phyloP scores from a whole-genome alignment of 2,797 vertebrate genomes.

The Oryzias dopingdopingensis region DNA sequence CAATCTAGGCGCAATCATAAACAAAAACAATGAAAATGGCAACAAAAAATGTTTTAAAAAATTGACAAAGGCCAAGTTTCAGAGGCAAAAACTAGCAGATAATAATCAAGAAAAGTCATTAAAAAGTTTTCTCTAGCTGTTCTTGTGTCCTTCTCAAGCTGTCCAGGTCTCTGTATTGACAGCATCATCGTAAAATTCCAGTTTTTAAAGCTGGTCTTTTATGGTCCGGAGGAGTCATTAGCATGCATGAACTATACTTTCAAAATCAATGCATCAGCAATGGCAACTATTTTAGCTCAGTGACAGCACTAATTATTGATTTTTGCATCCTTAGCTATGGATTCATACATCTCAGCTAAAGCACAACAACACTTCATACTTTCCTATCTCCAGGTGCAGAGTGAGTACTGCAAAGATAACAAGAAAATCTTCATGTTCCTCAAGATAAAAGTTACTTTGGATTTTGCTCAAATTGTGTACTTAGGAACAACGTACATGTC shows the following conservation, averaged over 20 bases:
- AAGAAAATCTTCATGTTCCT: background rate
- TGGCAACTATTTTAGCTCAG: slow-evolving; percentile 56
- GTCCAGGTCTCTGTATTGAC: slow-evolving; percentile 44
- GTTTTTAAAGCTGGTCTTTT: slow-evolving; percentile 56
- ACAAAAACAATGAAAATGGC: background rate
- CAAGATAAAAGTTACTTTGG: slow-evolving; percentile 15
- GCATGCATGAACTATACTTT: slow-evolving; percentile 67
- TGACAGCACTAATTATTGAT: slow-evolving; percentile 72
- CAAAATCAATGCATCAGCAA: slow-evolving; percentile 71
- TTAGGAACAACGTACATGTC: slow-evolving; percentile 15
- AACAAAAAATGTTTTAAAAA: background rate
- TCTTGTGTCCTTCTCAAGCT: slow-evolving; percentile 28
- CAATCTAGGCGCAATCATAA: slow-evolving; percentile 13
- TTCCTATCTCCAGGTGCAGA: slow-evolving; percentile 12
- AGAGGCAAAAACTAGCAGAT: slow-evolving; percentile 5
- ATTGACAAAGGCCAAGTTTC: background rate
- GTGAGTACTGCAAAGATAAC: slow-evolving; percentile 26
- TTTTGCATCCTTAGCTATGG: slow-evolving; percentile 61
- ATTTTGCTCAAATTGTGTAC: slow-evolving; percentile 9
- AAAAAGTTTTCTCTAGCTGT: slow-evolving; percentile 1
- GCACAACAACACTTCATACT: slow-evolving; percentile 23
- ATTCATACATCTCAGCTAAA: slow-evolving; percentile 45
- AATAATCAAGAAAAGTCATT: slow-evolving; percentile 9
- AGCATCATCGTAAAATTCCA: slow-evolving; percentile 52
- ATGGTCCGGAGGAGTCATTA: slow-evolving; percentile 69